Evolutionary conservation across 2,888 invertebrate species (phyloP).

Genomic region (Panzeria rudis): DNA sequence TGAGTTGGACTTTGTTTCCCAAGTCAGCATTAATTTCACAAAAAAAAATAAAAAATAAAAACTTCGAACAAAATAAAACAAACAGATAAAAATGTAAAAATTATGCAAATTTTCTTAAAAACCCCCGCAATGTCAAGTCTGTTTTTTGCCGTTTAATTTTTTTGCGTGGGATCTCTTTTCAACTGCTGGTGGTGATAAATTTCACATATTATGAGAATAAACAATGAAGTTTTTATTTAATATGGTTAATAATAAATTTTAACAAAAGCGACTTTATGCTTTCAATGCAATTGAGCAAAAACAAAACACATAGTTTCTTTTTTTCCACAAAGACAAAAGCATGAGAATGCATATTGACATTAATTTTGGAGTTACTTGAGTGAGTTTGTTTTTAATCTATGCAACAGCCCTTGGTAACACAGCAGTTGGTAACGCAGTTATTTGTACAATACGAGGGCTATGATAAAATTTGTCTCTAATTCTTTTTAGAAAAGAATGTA

Average conservation of each 20-base stretch:
- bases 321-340: background rate
- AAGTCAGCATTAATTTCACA: slow-evolving; percentile 6
- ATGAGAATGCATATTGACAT: slow-evolving; percentile 2
- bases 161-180: slow-evolving; percentile 60
- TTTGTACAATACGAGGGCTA: too few relatives aligned
- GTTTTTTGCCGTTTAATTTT: slow-evolving; percentile 25
- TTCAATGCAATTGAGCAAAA: slow-evolving; percentile 39
- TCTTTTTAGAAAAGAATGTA: too few relatives aligned
- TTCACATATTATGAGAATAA: slow-evolving; percentile 64
- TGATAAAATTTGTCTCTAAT: too few relatives aligned
- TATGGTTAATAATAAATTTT: slow-evolving; percentile 56
- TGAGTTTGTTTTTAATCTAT: background rate
- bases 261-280: slow-evolving; percentile 42
- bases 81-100: slow-evolving; percentile 30
- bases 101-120: slow-evolving; percentile 58
- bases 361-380: background rate
- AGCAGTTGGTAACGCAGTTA: too few relatives aligned
- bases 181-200: slow-evolving; percentile 66
- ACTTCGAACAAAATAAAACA: background rate
- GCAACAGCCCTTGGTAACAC: too few relatives aligned
- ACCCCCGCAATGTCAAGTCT: slow-evolving; percentile 63
- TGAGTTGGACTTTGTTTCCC: slow-evolving; percentile 27
- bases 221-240: slow-evolving; percentile 64
- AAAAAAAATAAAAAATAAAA: background rate
- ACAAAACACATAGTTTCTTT: slow-evolving; percentile 1